phyloP scores from a whole-genome alignment of 2,888 invertebrate genomes.

The Sicus ferrugineus region DNA sequence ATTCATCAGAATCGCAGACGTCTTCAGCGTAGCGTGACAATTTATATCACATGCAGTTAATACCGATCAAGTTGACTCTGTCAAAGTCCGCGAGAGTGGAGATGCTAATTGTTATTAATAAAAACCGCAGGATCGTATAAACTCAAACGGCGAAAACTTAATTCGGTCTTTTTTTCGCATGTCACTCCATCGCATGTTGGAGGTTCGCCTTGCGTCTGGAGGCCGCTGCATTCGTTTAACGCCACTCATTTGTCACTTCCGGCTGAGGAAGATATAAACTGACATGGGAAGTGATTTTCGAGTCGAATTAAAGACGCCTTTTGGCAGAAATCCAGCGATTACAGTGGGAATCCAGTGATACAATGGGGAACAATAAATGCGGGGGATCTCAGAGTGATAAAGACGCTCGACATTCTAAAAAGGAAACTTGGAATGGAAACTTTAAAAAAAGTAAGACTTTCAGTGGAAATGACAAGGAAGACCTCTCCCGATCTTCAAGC shows the following conservation, averaged over 20 bases:
- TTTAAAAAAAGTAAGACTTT: no score
- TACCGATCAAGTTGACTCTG: conserved; percentile 17
- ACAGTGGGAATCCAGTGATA: no score
- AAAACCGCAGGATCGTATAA: not conserved
- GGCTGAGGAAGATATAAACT: conserved; percentile 44
- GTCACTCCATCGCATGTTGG: conserved; percentile 43
- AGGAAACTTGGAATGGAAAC: no score
- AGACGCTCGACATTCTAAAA: no score
- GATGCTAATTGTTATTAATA: conserved; percentile 14
- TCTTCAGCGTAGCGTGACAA: conserved; percentile 20
- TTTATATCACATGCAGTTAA: conserved; percentile 16
- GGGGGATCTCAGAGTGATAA: no score
- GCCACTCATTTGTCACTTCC: conserved; percentile 60
- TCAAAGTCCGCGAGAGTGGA: not conserved
- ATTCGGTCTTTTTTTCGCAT: conserved; percentile 58
- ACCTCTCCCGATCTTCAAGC: no score
- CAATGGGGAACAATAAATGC: no score
- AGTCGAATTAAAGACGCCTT: no score
- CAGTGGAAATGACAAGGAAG: no score
- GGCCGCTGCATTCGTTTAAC: conserved; percentile 48
- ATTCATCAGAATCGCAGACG: conserved; percentile 30
- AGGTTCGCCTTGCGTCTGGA: not conserved
- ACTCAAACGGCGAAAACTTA: conserved; percentile 43
- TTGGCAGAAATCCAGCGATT: no score
- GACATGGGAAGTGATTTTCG: conserved; percentile 46